Conservation (phyloP, 2,888 invertebrate genomes). For the Dinocampus coccinellae region DNA sequence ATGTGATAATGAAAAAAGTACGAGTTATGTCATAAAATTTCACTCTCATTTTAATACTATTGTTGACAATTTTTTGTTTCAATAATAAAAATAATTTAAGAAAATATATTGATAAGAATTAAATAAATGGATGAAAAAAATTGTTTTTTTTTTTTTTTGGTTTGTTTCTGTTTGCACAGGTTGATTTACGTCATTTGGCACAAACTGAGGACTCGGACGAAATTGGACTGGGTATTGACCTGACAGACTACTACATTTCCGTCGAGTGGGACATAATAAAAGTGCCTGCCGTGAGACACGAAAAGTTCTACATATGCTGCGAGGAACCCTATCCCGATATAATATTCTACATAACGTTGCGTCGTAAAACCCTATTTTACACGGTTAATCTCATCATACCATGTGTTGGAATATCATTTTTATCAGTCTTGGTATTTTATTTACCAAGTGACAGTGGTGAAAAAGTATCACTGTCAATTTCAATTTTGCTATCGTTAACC, state of each 20-base stretch:
- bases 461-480: conserved; percentile 96
- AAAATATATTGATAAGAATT: no score
- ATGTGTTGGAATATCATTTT: conserved; percentile 96
- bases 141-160: no score
- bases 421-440: conserved; percentile 97
- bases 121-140: neutral
- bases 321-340: conserved; percentile 98
- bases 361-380: conserved; percentile 96
- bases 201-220: conserved; percentile 90
- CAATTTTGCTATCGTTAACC: conserved; percentile 91
- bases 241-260: conserved; percentile 95
- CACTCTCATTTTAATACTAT: neutral
- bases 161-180: conserved; percentile 71
- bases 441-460: conserved; percentile 98
- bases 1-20: neutral
- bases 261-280: conserved; percentile 99
- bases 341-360: conserved; percentile 95
- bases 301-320: conserved; percentile 96
- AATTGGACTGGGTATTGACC: conserved; percentile 91
- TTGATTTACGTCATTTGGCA: conserved; percentile 89
- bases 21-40: neutral
- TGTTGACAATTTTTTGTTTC: no score
- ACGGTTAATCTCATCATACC: conserved; percentile 98
- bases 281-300: conserved; percentile 90
- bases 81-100: no score